phyloP scores from a whole-genome alignment of 2,797 vertebrate species.

The Tympanoctomys barrerae region DNA sequence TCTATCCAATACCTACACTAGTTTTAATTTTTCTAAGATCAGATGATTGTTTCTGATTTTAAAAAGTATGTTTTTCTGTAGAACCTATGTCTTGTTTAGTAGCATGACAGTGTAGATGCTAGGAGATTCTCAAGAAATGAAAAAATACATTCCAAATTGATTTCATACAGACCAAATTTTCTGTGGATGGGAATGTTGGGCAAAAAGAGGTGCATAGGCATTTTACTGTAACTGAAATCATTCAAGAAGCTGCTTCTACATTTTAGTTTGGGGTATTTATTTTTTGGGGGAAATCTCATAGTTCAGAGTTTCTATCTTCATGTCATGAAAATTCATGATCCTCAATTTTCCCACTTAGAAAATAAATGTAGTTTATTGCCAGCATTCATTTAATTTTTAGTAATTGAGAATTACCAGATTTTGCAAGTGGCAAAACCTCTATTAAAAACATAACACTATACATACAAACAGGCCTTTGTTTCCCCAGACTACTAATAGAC shows the following conservation, averaged over 20 bases:
- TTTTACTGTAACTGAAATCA: not conserved
- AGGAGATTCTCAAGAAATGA: not conserved
- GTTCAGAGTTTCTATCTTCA: not conserved
- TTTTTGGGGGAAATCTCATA: not conserved
- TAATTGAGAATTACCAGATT: not conserved
- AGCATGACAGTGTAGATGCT: not conserved
- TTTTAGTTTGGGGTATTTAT: not conserved
- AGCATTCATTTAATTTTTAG: not conserved
- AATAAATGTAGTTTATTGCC: not conserved
- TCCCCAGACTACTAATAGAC: not conserved
- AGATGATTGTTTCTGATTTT: not conserved
- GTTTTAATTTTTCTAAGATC: not conserved
- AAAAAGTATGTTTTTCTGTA: not conserved
- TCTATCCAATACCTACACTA: not conserved
- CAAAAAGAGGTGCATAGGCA: not conserved
- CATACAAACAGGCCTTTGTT: not conserved
- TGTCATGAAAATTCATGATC: not conserved
- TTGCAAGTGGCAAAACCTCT: not conserved
- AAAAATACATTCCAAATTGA: not conserved
- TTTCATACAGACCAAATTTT: not conserved
- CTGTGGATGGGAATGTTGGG: not conserved
- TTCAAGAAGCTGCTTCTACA: not conserved
- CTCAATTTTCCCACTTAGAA: not conserved
- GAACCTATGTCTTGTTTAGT: not conserved
- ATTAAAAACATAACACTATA: not conserved